Evolutionary conservation across 2,797 vertebrate genomes (phyloP).

Genomic region (Fundulus diaphanus): DNA sequence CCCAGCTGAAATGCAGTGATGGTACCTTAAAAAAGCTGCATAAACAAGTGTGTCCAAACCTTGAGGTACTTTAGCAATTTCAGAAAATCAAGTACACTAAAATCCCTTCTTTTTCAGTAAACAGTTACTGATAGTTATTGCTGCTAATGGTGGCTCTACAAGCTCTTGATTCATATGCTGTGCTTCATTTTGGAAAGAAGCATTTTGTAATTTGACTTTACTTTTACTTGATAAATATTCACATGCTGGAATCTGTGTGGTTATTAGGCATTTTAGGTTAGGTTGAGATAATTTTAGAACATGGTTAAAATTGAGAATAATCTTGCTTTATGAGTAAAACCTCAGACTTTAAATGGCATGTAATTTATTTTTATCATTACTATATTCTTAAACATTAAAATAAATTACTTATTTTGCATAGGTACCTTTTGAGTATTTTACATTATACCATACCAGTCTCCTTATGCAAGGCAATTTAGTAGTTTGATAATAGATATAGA

Average conservation of each 20-base stretch:
- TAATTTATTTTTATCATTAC: not conserved
- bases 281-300: not conserved
- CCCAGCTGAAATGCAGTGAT: too few relatives aligned
- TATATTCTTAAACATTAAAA: not conserved
- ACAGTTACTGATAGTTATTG: not conserved
- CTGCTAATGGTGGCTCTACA: not conserved
- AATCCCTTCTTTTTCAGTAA: not conserved
- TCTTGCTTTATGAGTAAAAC: not conserved
- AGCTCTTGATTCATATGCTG: not conserved
- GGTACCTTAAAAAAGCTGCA: too few relatives aligned
- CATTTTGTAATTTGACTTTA: not conserved
- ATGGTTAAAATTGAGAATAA: not conserved
- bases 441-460: not conserved
- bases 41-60: too few relatives aligned
- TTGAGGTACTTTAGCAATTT: too few relatives aligned
- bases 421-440: too few relatives aligned
- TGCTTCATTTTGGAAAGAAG: not conserved
- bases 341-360: not conserved
- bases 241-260: not conserved
- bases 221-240: not conserved
- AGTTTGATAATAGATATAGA: not conserved
- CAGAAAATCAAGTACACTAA: not conserved
- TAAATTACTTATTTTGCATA: not conserved
- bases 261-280: not conserved
- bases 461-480: not conserved